Conservation (phyloP, 2,888 invertebrate species). For the Drosophila birchii region DNA sequence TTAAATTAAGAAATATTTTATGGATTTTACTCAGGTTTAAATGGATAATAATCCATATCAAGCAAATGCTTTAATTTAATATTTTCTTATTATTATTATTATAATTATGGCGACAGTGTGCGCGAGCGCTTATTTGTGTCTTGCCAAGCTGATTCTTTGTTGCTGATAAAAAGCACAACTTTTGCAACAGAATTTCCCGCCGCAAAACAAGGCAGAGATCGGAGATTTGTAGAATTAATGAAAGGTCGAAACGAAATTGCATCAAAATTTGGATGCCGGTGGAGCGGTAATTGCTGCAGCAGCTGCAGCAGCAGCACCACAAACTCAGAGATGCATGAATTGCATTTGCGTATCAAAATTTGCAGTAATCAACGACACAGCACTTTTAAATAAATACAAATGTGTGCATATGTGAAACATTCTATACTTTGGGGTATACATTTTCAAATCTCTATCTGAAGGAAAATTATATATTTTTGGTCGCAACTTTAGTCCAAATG, state of each 20-base stretch:
- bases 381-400: constrained; percentile 26
- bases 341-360: constrained; percentile 54
- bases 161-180: constrained; percentile 56
- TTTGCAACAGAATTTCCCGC: constrained; percentile 39
- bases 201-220: constrained; percentile 1
- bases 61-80: neutral
- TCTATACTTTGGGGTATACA: constrained; percentile 24
- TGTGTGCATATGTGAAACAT: constrained; percentile 5
- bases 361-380: constrained; percentile 51
- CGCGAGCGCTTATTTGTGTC: neutral
- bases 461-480: constrained; percentile 27
- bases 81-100: neutral
- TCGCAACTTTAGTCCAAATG: constrained; percentile 17
- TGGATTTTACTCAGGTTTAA: neutral
- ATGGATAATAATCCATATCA: neutral
- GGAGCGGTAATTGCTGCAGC: constrained; percentile 41
- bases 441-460: constrained; percentile 17
- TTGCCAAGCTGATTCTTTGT: constrained; percentile 41
- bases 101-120: neutral
- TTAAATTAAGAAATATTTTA: too few relatives aligned
- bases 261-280: constrained; percentile 45
- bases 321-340: constrained; percentile 54
- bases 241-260: constrained; percentile 42
- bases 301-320: constrained; percentile 47
- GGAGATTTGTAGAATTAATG: constrained; percentile 44